These are phyloP conservation scores for Diarsia mendica DNA, from an alignment of 2,888 invertebrate species.

Conservation along the genomic window DNA sequence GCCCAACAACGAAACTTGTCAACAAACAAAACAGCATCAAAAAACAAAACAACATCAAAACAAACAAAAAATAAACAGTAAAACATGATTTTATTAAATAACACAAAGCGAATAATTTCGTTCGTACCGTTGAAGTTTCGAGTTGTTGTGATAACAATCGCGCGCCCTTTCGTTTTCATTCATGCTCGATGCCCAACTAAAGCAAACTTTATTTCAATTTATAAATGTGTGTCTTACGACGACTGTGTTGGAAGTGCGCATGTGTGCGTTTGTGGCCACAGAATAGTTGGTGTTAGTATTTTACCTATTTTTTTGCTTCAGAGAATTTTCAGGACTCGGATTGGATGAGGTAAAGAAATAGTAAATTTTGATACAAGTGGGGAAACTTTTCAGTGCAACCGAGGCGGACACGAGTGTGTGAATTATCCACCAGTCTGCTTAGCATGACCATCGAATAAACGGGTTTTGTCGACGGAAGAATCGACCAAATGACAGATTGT, in stretches of 20 bases:
- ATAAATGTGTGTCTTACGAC: slow-evolving; percentile 83
- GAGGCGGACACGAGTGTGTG: too few relatives aligned
- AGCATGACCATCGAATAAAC: too few relatives aligned
- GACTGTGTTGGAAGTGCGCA: slow-evolving; percentile 75
- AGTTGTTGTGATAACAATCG: slow-evolving; percentile 84
- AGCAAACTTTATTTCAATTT: slow-evolving; percentile 90
- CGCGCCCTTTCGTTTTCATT: slow-evolving; percentile 87
- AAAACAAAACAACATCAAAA: slow-evolving; percentile 8
- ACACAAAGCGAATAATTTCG: slow-evolving; percentile 58
- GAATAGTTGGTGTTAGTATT: slow-evolving; percentile 62
- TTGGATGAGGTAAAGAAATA: neutral
- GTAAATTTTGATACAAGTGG: too few relatives aligned
- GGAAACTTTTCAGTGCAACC: too few relatives aligned
- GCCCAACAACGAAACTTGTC: neutral
- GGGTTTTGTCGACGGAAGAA: too few relatives aligned
- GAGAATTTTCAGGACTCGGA: neutral
- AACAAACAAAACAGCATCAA: slow-evolving; percentile 12
- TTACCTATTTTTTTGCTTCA: slow-evolving; percentile 42
- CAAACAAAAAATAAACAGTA: slow-evolving; percentile 52
- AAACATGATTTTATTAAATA: slow-evolving; percentile 66
- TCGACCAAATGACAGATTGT: too few relatives aligned
- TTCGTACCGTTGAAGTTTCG: slow-evolving; percentile 51
- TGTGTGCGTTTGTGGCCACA: slow-evolving; percentile 83
- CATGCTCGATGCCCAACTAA: slow-evolving; percentile 89
- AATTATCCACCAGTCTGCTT: too few relatives aligned